Conservation (phyloP, 1,140 invertebrate genomes). For the Cydia pomonella region DNA sequence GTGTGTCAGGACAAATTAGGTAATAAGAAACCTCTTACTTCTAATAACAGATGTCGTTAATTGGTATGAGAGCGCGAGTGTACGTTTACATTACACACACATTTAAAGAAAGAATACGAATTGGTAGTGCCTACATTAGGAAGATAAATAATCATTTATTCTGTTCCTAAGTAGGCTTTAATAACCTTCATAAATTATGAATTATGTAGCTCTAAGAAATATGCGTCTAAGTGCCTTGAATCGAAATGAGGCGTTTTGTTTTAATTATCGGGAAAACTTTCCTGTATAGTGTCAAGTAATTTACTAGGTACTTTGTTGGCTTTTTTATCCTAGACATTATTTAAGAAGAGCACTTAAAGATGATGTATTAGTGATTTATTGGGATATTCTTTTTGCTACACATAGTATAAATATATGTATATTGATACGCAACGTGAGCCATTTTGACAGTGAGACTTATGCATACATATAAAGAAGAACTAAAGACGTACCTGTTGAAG, state of each 20-base stretch:
- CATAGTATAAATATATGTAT: no score
- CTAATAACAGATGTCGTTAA: neutral
- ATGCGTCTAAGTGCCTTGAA: neutral
- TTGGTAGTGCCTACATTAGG: neutral
- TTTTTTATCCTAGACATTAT: neutral
- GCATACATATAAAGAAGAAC: no score
- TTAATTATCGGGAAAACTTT: neutral
- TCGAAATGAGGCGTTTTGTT: neutral
- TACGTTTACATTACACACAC: no score
- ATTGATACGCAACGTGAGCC: no score
- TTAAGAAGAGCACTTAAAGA: neutral
- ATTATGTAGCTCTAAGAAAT: neutral
- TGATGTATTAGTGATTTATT: no score
- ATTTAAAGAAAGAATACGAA: neutral
- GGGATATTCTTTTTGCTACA: no score
- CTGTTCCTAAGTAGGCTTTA: neutral
- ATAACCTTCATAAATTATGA: neutral
- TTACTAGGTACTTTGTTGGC: neutral
- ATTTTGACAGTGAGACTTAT: no score
- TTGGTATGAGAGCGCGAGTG: neutral
- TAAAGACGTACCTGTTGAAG: slow-evolving; percentile 62
- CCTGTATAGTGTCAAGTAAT: neutral
- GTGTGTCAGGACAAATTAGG: slow-evolving; percentile 7
- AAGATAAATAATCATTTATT: neutral
- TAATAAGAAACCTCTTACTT: neutral